These are phyloP conservation scores for Hippocampus zosterae DNA, from an alignment of 2,113 vertebrate genomes.

Conservation along the genomic window DNA sequence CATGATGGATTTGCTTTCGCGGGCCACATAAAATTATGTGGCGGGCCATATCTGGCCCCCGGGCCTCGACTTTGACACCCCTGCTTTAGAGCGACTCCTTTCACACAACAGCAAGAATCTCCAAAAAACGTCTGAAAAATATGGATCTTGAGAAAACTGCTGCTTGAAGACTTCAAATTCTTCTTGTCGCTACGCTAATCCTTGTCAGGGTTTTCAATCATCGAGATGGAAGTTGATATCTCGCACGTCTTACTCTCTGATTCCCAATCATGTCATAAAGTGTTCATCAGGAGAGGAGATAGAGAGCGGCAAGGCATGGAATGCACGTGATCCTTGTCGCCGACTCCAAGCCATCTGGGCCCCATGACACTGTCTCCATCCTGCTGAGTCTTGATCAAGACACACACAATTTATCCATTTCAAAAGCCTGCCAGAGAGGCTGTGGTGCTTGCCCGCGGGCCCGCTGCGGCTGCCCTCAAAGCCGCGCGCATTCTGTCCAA, in stretches of 20 bases:
- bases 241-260: not conserved
- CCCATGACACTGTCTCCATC: slow-evolving; percentile 31
- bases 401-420: slow-evolving; percentile 21
- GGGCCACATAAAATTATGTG: no score
- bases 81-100: no score
- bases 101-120: no score
- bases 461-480: slow-evolving; percentile 25
- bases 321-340: slow-evolving; percentile 44
- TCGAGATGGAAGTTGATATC: slow-evolving; percentile 7
- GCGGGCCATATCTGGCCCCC: no score
- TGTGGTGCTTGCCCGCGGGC: slow-evolving; percentile 50
- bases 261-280: slow-evolving; percentile 6
- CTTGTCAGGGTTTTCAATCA: slow-evolving; percentile 14
- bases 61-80: no score
- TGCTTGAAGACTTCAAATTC: slow-evolving; percentile 9
- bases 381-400: slow-evolving; percentile 18
- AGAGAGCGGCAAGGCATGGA: slow-evolving; percentile 36
- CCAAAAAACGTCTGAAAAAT: no score
- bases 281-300: slow-evolving; percentile 18
- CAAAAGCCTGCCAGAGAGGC: slow-evolving; percentile 32
- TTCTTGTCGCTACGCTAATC: slow-evolving; percentile 11
- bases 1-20: no score
- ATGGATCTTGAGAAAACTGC: not conserved
- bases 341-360: slow-evolving; percentile 53
- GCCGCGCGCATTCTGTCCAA: slow-evolving; percentile 1